Percentiles rank a stretch among this genome's conserved stretches.
These are phyloP conservation scores for Mustela lutreola DNA, from an alignment of 2,113 vertebrate genomes.

Conservation along the genomic window DNA sequence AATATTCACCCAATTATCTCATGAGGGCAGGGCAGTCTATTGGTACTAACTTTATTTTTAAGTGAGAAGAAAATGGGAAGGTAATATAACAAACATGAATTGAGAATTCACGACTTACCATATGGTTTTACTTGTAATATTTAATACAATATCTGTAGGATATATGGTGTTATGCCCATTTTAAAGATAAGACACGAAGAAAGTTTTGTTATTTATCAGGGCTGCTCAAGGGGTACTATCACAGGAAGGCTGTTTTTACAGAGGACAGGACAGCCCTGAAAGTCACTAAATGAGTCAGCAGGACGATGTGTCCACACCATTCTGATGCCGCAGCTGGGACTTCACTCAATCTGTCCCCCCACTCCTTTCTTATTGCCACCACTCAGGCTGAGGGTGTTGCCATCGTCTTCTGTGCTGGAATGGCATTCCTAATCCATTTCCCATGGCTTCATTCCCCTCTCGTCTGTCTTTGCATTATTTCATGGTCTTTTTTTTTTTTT, in stretches of 20 bases:
- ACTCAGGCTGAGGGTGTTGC: background rate
- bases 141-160: background rate
- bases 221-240: background rate
- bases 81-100: background rate
- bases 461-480: background rate
- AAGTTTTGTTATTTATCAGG: background rate
- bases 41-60: background rate
- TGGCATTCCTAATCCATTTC: background rate
- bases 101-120: background rate
- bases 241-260: background rate
- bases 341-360: background rate
- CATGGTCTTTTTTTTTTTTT: background rate
- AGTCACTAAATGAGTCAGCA: background rate
- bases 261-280: background rate
- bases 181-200: background rate
- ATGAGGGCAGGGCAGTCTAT: background rate
- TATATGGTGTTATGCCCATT: background rate
- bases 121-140: background rate
- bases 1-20: background rate
- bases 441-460: background rate
- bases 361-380: background rate
- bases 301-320: accelerated
- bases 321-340: background rate
- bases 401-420: background rate
- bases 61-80: background rate